Evolutionary conservation across 2,888 invertebrate genomes (phyloP), one percentile per base, ranked within the genome.

Genomic region (Plutella xylostella): DNA sequence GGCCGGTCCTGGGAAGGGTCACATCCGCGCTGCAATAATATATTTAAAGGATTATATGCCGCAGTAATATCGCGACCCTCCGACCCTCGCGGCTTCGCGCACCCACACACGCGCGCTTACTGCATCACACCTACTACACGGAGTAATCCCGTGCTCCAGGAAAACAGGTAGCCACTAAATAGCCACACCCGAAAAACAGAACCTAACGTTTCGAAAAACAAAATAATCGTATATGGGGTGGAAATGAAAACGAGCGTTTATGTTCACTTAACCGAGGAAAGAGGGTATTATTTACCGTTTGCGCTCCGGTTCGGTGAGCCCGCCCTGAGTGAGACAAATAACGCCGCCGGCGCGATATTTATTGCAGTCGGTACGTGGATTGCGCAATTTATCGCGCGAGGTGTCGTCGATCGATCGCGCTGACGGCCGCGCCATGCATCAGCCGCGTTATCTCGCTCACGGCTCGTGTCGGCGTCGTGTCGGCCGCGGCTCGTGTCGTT

Each of bases 401-500:
- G 77, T 79, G 78, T 79, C 77, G 78, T 75, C 78, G 72, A 82
- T 83, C 82, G 82, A 83, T 82, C 74, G 72, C 58, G 60, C 61
- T 80, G 79, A 77, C 71, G 74, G 74, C 73, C 78, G 62, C 60
- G 72, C 72, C 69, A 68, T 80, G 72, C 72, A 77, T 82, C 79
- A 80, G 68, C 68, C 70, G 68, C 78, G 78, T 82, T 82, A 82
- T 83, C 80, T 77, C 45, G 19, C 30, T 19, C 38, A 33, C 22
- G 11, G 57, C 62, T 58, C 30, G 22, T n/a, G 28, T 18, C 38
- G 58, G 65, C 67, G 84, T 83, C 87, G 80, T 77, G 79, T 70
- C 86, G 82, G 87, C 86, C 85, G 85, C 84, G 74, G 71, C 72
- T 83, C 85, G n/a, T n/a, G n/a, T 88, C 88, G 87, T 89, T 87